Evolutionary conservation across 53 echinoderm and acorn worm genomes (phyloP), one percentile per base, ranked within the genome.

Genomic region (Henricia sp.): DNA sequence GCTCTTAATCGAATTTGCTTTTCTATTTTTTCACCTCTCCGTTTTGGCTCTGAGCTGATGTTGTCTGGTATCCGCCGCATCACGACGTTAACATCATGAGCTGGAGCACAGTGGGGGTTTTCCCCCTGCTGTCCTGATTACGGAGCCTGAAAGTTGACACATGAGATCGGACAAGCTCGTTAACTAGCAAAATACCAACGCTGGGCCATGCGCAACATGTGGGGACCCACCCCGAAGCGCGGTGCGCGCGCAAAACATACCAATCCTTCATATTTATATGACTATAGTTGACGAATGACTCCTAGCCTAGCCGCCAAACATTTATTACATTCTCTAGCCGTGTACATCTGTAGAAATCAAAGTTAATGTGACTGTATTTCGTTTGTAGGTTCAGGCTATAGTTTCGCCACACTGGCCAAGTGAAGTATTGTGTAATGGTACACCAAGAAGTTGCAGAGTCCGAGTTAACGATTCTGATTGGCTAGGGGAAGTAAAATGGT

Each of bases 171-270:
- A 80, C 80, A 80, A 50, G 80, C 80, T 80, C 62, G 80, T 80
- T 80, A 80, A 64, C 80, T 80, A 80, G 48, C 63, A 80, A 80
- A 80, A 80, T 80, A 80, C 80, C 77, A 64, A 36, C 50, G 63
- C 62, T 63, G 48, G 29, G 80, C 80, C 23, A 64, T 34, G 43
- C 80, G 12, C 80, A 64, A 80, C 50, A 80, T 80, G 80, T 80
- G 80, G 80, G 76, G 77, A 59, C 23, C 20, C n/a, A 44, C 64
- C 80, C 65, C 44, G 80, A 62, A 10, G 65, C 33, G 80, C 39
- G 30, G 33, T 80, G 63, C 64, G 80, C 80, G 64, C 80, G 80
- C 80, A 80, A 80, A 80, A 78, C 46, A 80, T 80, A 80, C 80
- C 80, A 46, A 35, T 11, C 56, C n/a, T 67, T 41, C 74, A 55